Conservation (phyloP, 2,797 vertebrate genomes). For the Leptoclinus maculatus region DNA sequence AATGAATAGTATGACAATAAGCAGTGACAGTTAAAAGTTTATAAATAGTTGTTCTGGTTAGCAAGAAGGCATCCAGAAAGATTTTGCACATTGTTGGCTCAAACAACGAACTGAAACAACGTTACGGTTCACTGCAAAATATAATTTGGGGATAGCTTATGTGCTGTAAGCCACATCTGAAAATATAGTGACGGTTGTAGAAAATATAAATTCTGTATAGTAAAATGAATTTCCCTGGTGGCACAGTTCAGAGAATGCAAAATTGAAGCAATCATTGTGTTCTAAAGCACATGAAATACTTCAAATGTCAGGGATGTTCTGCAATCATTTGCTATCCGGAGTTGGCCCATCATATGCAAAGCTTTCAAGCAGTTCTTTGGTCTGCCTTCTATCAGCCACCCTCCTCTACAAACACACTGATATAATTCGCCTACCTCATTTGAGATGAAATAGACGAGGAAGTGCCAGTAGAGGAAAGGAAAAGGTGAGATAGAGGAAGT, state of each 20-base stretch:
- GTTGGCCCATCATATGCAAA: slow-evolving; percentile 62
- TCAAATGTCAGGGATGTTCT: slow-evolving; percentile 68
- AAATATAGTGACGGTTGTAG: slow-evolving; percentile 16
- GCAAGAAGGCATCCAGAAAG: neutral
- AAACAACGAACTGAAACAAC: neutral
- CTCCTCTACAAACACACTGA: slow-evolving; percentile 44
- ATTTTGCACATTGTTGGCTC: slow-evolving; percentile 9
- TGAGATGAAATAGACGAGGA: slow-evolving; percentile 60
- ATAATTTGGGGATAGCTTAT: slow-evolving; percentile 30
- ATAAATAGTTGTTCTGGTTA: slow-evolving; percentile 23
- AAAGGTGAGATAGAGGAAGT: slow-evolving; percentile 31
- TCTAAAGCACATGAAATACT: slow-evolving; percentile 58
- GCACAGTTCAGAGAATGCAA: slow-evolving; percentile 50
- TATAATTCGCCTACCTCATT: slow-evolving; percentile 62
- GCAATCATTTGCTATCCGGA: slow-evolving; percentile 56
- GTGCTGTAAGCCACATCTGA: slow-evolving; percentile 23
- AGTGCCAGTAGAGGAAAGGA: slow-evolving; percentile 29
- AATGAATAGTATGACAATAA: slow-evolving; percentile 48
- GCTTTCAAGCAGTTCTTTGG: slow-evolving; percentile 56
- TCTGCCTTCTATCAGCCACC: slow-evolving; percentile 52
- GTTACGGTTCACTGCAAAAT: slow-evolving; percentile 7
- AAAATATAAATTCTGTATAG: slow-evolving; percentile 40
- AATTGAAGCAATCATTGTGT: slow-evolving; percentile 65
- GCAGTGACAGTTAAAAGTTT: slow-evolving; percentile 39
- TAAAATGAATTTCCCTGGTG: slow-evolving; percentile 47